Evolutionary conservation across 2,888 invertebrate genomes (phyloP), one percentile per base, ranked within the genome.

Genomic region (Ischnura elegans): DNA sequence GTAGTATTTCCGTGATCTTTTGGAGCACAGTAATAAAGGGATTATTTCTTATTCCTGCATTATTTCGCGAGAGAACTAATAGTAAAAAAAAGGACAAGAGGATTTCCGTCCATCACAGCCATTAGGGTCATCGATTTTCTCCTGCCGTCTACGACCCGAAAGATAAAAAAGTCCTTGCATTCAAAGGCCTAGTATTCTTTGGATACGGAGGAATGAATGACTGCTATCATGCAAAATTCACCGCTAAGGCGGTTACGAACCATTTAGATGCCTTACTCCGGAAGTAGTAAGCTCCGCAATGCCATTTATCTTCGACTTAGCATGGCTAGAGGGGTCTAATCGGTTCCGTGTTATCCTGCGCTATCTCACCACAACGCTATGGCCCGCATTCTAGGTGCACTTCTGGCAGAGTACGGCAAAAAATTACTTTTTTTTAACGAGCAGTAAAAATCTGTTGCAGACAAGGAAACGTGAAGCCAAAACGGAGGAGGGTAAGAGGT

Each of bases 161-260:
- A 13, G 76, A 36, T 76, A 36, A 76, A 36, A 76, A 76, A 76
- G 76, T 36, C 13, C 76, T 36, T 76, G 36, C 76, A 29, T 76
- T 76, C 36, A 76, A 76, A 13, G 10, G 29, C 36, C 36, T 36
- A 36, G 76, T 76, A 36, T n/a, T 76, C 76, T 76, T 76, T 25
- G 25, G 36, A 76, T 36, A 76, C 76, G 76, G 76, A 21, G 76
- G 76, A 76, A 76, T 76, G 76, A 76, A 76, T 76, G 76, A 76
- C 76, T 76, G 36, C 25, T 10, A 76, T 36, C 76, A 76, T 76
- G 76, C 76, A 76, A 76, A 76, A 76, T 76, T 76, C 76, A 76
- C 76, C 76, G 76, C 76, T 76, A 76, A 76, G 76, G 76, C 36
- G 76, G 76, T 76, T 76, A 76, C 76, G 76, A 76, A 76, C 76